A percentile compares a stretch with the other conserved stretches of the same genome.
Conservation (phyloP, 2,797 vertebrate species). For the Cygnus olor region DNA sequence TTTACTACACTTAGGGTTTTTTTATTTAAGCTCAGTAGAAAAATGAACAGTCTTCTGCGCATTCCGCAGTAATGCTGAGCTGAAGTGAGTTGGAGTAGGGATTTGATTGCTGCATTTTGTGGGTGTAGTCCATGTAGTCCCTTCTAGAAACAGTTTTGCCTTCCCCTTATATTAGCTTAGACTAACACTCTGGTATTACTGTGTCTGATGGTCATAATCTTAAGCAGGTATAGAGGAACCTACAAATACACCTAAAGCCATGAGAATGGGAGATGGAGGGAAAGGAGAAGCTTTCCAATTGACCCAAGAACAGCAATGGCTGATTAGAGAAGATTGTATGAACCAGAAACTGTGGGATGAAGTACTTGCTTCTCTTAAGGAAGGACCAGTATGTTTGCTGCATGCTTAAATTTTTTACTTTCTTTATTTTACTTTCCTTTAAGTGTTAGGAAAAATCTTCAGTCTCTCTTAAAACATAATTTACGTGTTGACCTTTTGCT, state of each 20-base stretch:
- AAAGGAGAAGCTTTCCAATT: constrained; percentile 92
- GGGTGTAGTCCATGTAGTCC: not conserved
- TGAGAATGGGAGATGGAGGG: constrained; percentile 80
- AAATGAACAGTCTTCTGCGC: not conserved
- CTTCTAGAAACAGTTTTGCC: not conserved
- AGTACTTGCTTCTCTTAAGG: constrained; percentile 89
- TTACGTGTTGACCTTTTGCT: not conserved
- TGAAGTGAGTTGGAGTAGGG: not conserved
- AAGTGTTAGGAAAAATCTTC: not conserved
- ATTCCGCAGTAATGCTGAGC: not conserved
- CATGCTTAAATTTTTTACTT: not conserved
- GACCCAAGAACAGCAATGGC: constrained; percentile 88
- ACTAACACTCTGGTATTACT: not conserved
- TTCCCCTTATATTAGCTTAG: not conserved
- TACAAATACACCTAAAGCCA: constrained; percentile 81
- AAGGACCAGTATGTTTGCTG: constrained; percentile 90
- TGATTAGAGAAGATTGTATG: constrained; percentile 90
- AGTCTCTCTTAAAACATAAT: not conserved
- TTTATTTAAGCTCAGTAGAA: not conserved
- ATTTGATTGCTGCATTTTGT: not conserved
- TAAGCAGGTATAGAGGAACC: constrained; percentile 71
- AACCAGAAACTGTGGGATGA: constrained; percentile 98
- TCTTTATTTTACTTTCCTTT: not conserved
- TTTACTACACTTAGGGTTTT: rapidly evolving
- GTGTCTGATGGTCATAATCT: constrained; percentile 33